Evolutionary conservation across 2,113 vertebrate genomes (phyloP).

Genomic region (Ciconia boyciana): DNA sequence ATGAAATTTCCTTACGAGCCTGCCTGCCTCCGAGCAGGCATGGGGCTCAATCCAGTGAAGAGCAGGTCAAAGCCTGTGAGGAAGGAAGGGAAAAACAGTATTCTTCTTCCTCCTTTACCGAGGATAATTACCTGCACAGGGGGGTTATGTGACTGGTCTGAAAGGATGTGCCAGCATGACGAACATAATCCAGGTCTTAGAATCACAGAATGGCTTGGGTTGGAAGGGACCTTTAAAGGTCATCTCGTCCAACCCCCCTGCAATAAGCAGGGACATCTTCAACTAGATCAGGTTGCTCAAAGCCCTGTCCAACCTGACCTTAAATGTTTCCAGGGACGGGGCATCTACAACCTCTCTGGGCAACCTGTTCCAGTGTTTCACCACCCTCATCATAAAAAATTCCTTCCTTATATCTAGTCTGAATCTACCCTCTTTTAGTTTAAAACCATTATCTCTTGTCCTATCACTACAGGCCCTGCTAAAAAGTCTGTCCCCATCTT

Average conservation of each 20-base stretch:
- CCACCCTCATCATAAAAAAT: no score
- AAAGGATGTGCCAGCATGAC: background rate
- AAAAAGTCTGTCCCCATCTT: no score
- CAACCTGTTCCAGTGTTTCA: background rate
- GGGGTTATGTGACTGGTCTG: background rate
- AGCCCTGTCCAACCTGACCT: background rate
- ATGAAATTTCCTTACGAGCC: fast-evolving
- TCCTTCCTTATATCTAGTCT: no score
- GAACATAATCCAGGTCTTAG: background rate
- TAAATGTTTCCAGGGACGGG: background rate
- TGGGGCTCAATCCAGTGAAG: background rate
- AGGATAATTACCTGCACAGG: background rate
- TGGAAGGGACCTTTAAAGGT: background rate
- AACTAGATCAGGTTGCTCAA: background rate
- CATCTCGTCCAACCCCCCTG: background rate
- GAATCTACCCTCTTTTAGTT: no score
- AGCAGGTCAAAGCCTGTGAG: background rate
- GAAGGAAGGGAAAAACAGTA: background rate
- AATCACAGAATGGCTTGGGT: background rate
- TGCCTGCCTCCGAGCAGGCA: background rate
- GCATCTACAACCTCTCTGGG: background rate
- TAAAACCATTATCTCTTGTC: no score
- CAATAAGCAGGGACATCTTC: no score
- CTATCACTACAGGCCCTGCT: no score
- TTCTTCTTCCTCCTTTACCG: background rate